Base-by-base conservation (phyloP, 2,113 vertebrate species). In the Poeciliopsis prolifica region DNA sequence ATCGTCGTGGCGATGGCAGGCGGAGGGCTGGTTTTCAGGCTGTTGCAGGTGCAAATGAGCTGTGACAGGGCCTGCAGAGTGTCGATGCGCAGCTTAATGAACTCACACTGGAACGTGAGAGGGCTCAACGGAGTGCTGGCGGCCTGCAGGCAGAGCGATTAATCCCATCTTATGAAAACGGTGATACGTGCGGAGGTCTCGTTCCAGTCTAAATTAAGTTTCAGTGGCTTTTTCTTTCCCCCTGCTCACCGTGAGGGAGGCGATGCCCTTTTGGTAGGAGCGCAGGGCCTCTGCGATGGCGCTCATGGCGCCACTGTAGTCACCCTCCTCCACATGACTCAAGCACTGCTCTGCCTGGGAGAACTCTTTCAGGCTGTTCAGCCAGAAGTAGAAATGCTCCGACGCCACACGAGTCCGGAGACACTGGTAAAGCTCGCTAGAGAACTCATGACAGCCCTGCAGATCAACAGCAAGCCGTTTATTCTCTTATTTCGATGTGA, bases 321-420 rank as follows among this genome's bases (percentile, higher is more conserved):
- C 94, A 19, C 95, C 93, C n/a, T 98, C 97, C 71, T 95, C 92
- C 85, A 99, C 92, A 31, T 93, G 94, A 6, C 95, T 95, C 81
- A 99, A 93, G 78, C 96, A 97, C 88, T 97, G 96, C 78, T 99
- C 98, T 0, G 97, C 97, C 61, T 97, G 96, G 15, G 98, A 98
- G 83, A 99, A 99, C 92, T 99, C 97, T 93, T 98, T 98, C 92
- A 99, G 92, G 86, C 97, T 97, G 88, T 98, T 98, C 61, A 99
- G 94, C 98, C 98, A 99, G 92, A 99, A 99, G 96, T 98, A 99
- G 89, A 99, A 98, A 88, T 99, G 98, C 68, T 99, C 98, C 0
- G 97, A 99, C 3, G 98, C 97, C 69, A 99, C 98, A 0, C 97
- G 96, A 28, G 98, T 98, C 82, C 98, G 95, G 87, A 99, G 91